A percentile compares a stretch with the other conserved stretches of the same genome.
Conservation (phyloP, 2,113 vertebrate species). For the Crotophaga sulcirostris region DNA sequence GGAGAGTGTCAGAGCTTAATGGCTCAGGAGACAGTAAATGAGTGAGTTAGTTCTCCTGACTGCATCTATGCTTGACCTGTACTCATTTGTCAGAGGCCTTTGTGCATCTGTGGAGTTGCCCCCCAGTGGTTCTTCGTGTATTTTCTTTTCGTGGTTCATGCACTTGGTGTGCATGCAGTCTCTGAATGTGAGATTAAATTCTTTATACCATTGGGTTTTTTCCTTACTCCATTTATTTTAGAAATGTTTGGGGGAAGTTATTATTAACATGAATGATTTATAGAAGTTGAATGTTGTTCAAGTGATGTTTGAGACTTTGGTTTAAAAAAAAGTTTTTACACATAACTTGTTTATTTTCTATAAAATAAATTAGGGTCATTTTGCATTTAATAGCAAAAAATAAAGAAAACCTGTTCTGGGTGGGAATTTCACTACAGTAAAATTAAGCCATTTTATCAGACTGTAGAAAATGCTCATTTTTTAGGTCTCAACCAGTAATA, state of each 20-base stretch:
- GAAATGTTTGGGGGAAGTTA: not conserved
- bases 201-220: not conserved
- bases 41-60: not conserved
- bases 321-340: not conserved
- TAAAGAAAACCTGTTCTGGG: no score
- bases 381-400: not conserved
- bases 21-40: constrained; percentile 19
- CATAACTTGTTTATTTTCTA: not conserved
- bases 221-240: not conserved
- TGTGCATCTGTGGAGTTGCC: not conserved
- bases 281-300: not conserved
- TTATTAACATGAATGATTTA: not conserved
- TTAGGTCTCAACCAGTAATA: not conserved
- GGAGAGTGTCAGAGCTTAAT: not conserved
- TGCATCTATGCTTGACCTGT: not conserved
- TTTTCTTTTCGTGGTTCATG: not conserved
- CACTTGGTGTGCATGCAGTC: not conserved
- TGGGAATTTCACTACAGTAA: not conserved
- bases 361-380: not conserved
- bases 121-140: not conserved
- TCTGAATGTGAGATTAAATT: not conserved
- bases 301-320: not conserved
- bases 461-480: not conserved
- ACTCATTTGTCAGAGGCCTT: not conserved
- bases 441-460: not conserved